Evolutionary conservation across 1,140 invertebrate genomes (phyloP).

Genomic region (Cecropterus lyciades): DNA sequence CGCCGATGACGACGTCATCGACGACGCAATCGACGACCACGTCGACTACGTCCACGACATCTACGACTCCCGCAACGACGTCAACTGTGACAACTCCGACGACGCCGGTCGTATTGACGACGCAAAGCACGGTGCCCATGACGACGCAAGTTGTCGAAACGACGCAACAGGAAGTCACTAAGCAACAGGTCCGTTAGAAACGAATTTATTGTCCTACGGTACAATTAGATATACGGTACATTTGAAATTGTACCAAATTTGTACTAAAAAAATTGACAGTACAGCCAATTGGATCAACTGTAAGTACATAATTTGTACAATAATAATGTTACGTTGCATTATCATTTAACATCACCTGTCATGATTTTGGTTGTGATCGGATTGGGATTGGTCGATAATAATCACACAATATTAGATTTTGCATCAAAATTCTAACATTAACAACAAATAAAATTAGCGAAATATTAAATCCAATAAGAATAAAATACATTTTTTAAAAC

Average conservation of each 20-base stretch:
- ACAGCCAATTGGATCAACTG: constrained; percentile 7
- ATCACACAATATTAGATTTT: constrained; percentile 9
- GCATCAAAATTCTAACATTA: constrained; percentile 27
- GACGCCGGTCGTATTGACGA: constrained; percentile 38
- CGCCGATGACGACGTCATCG: constrained; percentile 50
- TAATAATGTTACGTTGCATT: constrained; percentile 4
- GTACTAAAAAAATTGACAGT: neutral
- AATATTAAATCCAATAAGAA: too few relatives aligned
- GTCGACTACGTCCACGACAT: constrained; percentile 52
- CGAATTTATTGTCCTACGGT: constrained; percentile 29
- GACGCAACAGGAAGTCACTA: constrained; percentile 63
- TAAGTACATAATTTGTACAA: constrained; percentile 12
- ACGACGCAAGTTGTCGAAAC: constrained; percentile 56
- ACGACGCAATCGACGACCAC: constrained; percentile 51
- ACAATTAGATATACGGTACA: neutral
- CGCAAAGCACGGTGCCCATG: constrained; percentile 38
- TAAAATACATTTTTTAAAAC: too few relatives aligned
- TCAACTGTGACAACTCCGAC: constrained; percentile 40
- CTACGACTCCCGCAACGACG: constrained; percentile 49
- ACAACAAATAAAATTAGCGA: constrained; percentile 12
- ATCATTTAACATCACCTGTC: constrained; percentile 21
- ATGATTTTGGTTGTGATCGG: constrained; percentile 23
- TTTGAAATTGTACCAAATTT: too few relatives aligned
- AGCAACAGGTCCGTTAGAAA: constrained; percentile 59
- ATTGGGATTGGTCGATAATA: constrained; percentile 26